A percentile compares a stretch with the other conserved stretches of the same genome.
These are phyloP conservation scores for Jaculus jaculus DNA, from an alignment of 2,113 vertebrate species.

Conservation along the genomic window DNA sequence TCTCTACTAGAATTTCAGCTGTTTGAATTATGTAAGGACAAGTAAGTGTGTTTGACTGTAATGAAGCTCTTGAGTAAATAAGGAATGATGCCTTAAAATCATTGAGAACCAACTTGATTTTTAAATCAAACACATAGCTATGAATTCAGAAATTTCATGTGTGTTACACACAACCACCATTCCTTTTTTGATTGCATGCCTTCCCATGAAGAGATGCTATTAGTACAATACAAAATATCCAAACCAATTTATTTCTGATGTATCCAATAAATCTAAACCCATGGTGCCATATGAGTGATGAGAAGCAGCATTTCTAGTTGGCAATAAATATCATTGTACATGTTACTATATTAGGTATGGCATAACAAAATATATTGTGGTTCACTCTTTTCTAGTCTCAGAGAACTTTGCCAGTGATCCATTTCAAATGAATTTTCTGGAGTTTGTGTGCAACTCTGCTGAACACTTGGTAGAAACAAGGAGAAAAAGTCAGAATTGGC, in stretches of 20 bases:
- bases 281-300: background rate
- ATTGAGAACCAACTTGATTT: background rate
- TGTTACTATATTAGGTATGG: constrained; percentile 12
- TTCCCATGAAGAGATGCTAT: background rate
- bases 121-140: constrained; percentile 35
- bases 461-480: constrained; percentile 71
- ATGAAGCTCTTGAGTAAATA: background rate
- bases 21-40: background rate
- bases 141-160: background rate
- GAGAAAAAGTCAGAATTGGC: constrained; percentile 76
- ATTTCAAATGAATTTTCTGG: constrained; percentile 68
- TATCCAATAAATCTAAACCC: background rate
- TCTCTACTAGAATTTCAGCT: background rate
- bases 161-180: background rate
- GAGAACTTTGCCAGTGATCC: constrained; percentile 39
- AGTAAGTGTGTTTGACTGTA: background rate
- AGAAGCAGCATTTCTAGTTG: background rate
- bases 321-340: background rate
- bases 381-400: constrained; percentile 12
- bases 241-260: background rate
- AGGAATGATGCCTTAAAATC: background rate
- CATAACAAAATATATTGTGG: constrained; percentile 1
- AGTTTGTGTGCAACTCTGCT: constrained; percentile 59
- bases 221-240: background rate
- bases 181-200: constrained; percentile 32